These are phyloP conservation scores for Adelognathus sp. DNA, from an alignment of 2,888 invertebrate genomes.

Conservation along the genomic window DNA sequence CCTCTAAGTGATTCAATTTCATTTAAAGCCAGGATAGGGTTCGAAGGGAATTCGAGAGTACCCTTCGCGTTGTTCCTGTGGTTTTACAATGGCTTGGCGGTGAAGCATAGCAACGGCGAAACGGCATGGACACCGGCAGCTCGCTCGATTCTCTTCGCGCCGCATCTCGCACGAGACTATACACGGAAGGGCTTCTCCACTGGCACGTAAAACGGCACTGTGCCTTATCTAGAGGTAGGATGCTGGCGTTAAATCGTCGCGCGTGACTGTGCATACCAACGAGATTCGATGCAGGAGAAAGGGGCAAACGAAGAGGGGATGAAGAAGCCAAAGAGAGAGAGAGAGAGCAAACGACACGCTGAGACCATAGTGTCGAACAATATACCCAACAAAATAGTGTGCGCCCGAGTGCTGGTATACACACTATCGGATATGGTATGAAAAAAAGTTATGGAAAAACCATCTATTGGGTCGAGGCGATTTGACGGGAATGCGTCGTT, in stretches of 20 bases:
- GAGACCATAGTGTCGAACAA: constrained; percentile 1
- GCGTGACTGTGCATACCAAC: constrained; percentile 77
- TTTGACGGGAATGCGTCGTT: constrained; percentile 15
- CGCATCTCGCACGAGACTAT: background rate
- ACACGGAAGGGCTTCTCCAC: too few relatives aligned
- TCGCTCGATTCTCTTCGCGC: constrained; percentile 13
- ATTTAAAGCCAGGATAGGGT: constrained; percentile 54
- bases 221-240: constrained; percentile 74
- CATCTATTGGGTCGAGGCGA: constrained; percentile 37
- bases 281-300: constrained; percentile 37
- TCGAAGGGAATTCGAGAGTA: constrained; percentile 46
- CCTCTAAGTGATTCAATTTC: constrained; percentile 60
- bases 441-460: constrained; percentile 8
- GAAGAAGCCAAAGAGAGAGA: background rate
- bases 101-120: constrained; percentile 13
- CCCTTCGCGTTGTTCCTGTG: constrained; percentile 46
- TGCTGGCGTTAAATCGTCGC: constrained; percentile 76
- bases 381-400: background rate
- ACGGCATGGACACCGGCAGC: constrained; percentile 5
- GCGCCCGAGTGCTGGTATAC: background rate
- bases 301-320: background rate
- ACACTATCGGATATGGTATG: background rate
- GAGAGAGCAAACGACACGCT: background rate
- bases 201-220: constrained; percentile 59
- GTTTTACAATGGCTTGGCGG: constrained; percentile 46